Evolutionary conservation across 2,113 vertebrate genomes (phyloP), one percentile per base, ranked within the genome.

Genomic region (Hassar affinis): DNA sequence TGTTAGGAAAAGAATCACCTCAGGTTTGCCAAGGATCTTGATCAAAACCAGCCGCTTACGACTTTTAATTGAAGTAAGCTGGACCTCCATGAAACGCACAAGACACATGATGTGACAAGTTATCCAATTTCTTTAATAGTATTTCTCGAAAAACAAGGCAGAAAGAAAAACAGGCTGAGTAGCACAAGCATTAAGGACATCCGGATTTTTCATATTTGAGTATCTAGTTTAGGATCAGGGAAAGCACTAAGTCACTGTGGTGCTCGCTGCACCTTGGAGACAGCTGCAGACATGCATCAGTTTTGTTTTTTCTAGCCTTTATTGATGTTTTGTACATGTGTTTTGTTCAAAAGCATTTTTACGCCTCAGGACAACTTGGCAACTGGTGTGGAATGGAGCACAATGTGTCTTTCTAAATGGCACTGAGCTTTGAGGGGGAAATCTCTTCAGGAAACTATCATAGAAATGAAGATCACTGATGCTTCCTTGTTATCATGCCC

Each of bases 1-100:
- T 91, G 93, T 93, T 93, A 93, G 90, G 91, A 92, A 93, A 94
- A 91, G 92, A 95, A 94, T 94, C 94, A 94, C 94, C 94, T 94
- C 91, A 89, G 90, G 89, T 92, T 92, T 94, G 93, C 92, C 90
- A 94, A 92, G 89, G 90, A 90, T 89, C 84, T 84, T 92, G 89
- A 95, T 95, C 92, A 93, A 92, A 94, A 89, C 90, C 94, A 94
- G 91, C 92, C 87, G 86, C 89, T 82, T 90, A 89, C 83, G 92
- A 89, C 88, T 92, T 93, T 92, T 94, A 95, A 95, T 94, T 93
- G 90, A 92, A 93, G 79, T 93, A 94, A 94, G 93, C 92, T 95
- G 94, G 93, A 95, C 94, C 93, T 94, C 94, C 94, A 86, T 87
- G 94, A 90, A 90, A 92, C 89, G 90, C 92, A 92, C 91, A 91